Evolutionary conservation across 1,140 invertebrate genomes (phyloP), one percentile per base, ranked within the genome.

Genomic region (Drosophila hydei): DNA sequence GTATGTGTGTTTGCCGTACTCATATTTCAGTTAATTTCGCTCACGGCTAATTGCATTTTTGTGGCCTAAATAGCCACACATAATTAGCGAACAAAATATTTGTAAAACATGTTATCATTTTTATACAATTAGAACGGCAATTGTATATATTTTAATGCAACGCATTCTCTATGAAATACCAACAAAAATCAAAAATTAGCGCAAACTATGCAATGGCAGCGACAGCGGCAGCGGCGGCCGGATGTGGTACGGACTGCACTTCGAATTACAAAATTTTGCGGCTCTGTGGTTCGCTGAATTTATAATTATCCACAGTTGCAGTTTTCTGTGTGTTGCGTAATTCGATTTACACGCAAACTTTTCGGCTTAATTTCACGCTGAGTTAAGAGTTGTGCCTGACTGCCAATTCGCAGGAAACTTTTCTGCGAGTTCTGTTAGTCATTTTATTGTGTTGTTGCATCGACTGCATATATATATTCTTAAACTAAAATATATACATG

Each of bases 31-130:
- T 75, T 75, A 78, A 84, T 77, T 79, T 67, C 38, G 54, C 67
- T 45, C 36, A 55, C 38, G 47, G 64, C 77, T 80, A 85, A 85
- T 85, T 85, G 77, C 81, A 71, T 77, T 72, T 64, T n/a, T 80
- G 81, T 59, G 80, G 81, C 69, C 63, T 33, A 47, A 71, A 74
- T 68, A 52, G 47, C 55, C 77, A 43, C 67, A 73, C 70, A 73
- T 64, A 60, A 75, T 79, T 65, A 56, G 60, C 65, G 72, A 75
- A 65, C 54, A 40, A 72, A 70, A 69, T 85, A 79, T 85, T 77
- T 73, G 72, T 30, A 5, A 64, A 70, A 75, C 21, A 65, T 43
- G 65, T 63, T 27, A 74, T 36, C 45, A 79, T 72, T 85, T 74
- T 73, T 59, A 48, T 59, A 33, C 72, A 85, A 85, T 85, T 84